A percentile compares a stretch with the other conserved stretches of the same genome.
Evolutionary conservation across 2,888 invertebrate species (phyloP).

Genomic region (Drosophila aldrichi): DNA sequence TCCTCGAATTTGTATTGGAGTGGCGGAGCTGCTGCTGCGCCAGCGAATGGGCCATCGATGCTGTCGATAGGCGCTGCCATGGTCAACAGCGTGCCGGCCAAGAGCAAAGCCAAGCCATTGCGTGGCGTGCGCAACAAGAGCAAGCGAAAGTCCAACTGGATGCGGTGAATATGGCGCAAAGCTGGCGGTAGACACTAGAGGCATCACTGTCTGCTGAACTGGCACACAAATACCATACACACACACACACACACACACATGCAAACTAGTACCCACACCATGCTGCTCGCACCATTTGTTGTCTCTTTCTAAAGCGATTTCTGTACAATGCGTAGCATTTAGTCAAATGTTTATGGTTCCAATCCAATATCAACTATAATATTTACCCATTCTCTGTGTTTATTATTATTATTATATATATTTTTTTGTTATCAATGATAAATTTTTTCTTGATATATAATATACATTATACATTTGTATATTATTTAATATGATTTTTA

Average conservation of each 20-base stretch:
- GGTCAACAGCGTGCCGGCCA: slow-evolving; percentile 40
- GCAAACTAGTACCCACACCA: slow-evolving; percentile 9
- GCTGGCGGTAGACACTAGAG: slow-evolving; percentile 48
- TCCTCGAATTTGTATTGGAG: slow-evolving; percentile 39
- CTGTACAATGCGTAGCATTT: slow-evolving; percentile 60
- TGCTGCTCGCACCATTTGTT: slow-evolving; percentile 44
- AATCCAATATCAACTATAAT: slow-evolving; percentile 5
- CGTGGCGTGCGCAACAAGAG: slow-evolving; percentile 84
- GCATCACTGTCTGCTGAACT: slow-evolving; percentile 14
- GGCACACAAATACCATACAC: slow-evolving; percentile 1
- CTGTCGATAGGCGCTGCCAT: slow-evolving; percentile 43
- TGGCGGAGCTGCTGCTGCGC: background rate
- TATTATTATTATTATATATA: background rate
- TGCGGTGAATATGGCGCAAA: slow-evolving; percentile 82
- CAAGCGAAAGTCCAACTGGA: slow-evolving; percentile 84
- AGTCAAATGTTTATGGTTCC: slow-evolving; percentile 46
- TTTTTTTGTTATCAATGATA: slow-evolving; percentile 39
- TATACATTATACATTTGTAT: background rate
- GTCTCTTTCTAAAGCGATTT: slow-evolving; percentile 62
- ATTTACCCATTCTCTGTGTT: slow-evolving; percentile 19
- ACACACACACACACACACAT: background rate
- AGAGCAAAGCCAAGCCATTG: slow-evolving; percentile 81
- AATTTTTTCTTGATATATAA: slow-evolving; percentile 21
- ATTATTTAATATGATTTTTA: slow-evolving; percentile 21
- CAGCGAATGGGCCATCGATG: slow-evolving; percentile 35